Conservation (phyloP, 2,888 invertebrate species). For the Napeogenes inachia region DNA sequence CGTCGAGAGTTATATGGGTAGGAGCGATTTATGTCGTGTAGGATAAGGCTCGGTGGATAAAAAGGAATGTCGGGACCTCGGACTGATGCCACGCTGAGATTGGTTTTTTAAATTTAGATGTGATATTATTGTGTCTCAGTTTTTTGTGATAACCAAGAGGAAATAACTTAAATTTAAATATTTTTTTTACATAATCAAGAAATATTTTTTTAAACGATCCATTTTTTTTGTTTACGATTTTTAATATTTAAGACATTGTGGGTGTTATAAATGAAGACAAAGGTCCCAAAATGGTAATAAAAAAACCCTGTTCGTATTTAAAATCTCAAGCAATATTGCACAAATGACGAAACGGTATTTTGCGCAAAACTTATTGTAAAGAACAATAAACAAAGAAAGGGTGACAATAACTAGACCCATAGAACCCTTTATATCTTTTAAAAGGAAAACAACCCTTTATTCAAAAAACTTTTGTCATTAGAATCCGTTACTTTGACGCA, state of each 20-base stretch:
- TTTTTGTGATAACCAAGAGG: constrained; percentile 28
- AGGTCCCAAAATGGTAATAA: constrained; percentile 8
- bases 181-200: too few species aligned
- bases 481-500: constrained; percentile 65
- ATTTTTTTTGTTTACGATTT: background rate
- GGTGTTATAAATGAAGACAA: background rate
- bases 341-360: constrained; percentile 46
- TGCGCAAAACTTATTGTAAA: constrained; percentile 56
- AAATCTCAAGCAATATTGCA: constrained; percentile 46
- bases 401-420: constrained; percentile 57
- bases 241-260: background rate
- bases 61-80: constrained; percentile 58
- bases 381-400: constrained; percentile 63
- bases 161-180: constrained; percentile 2
- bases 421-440: constrained; percentile 64
- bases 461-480: constrained; percentile 54
- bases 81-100: constrained; percentile 63
- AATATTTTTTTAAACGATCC: too few species aligned
- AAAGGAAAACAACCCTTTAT: constrained; percentile 72
- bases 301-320: constrained; percentile 33
- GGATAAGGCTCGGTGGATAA: constrained; percentile 68
- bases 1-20: constrained; percentile 71
- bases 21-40: constrained; percentile 64
- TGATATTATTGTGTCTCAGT: constrained; percentile 51
- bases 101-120: constrained; percentile 75